Evolutionary conservation across 92 coral and sea anemone species (phyloP), one percentile per base, ranked within the genome.

Genomic region (Metridium senile): DNA sequence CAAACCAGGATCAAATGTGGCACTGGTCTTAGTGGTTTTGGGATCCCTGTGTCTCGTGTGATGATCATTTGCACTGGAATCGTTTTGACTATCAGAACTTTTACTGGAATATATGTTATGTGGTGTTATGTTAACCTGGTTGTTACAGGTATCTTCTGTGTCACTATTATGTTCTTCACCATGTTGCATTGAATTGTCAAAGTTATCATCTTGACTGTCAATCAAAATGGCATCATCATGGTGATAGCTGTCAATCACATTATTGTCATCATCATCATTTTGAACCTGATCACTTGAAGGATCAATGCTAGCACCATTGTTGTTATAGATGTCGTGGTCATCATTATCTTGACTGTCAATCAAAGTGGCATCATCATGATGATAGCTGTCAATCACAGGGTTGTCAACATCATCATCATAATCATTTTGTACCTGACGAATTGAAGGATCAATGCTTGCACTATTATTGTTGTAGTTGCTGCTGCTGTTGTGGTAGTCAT

Each of bases 331-430:
- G 4, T 10, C 16, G 17, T 66, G 84, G 43, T 62, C 84, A 22
- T n/a, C 26, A 33, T 70, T 61, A 17, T 87, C 88, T 47, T 87
- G 91, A 18, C 87, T 82, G 73, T 87, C 91, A 18, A 87, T 10
- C 59, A 82, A 33, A 59, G 82, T 73, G 9, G 78, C 70, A 58
- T 76, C 85, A 54, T 65, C 78, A 35, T 18, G 19, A 57, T 49
- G 62, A 22, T 49, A 54, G 13, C 53, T 22, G 61, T 39, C 49
- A 39, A 39, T 39, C 49, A 39, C 49, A n/a, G n/a, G n/a, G n/a
- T n/a, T n/a, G n/a, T 52, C 74, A 52, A 21, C 39, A 68, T 57
- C 22, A 69, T 26, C 57, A 23, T 32, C 26, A 43, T 20, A 26
- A n/a, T 9, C n/a, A n/a, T n/a, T n/a, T n/a, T n/a, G n/a, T n/a